Evolutionary conservation across 1,140 invertebrate species (phyloP), one percentile per base, ranked within the genome.

Genomic region (Helicoverpa zea): DNA sequence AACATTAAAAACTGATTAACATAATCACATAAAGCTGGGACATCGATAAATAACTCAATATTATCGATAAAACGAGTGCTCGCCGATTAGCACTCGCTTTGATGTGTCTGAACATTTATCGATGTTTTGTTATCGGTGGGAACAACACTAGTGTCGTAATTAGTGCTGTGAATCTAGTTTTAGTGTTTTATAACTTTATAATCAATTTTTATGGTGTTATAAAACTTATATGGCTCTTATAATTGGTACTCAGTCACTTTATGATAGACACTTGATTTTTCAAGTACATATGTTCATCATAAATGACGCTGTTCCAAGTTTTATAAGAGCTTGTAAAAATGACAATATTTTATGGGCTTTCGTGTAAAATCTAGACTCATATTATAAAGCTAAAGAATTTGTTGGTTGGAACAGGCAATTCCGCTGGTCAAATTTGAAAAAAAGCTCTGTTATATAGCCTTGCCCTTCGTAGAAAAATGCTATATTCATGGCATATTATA

Each of bases 61-160:
- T 49, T 68, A 68, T 68, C 64, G 64, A 68, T 49, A 68, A 68
- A 49, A 12, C 43, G 18, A 58, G 56, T 58, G 56, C 18, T 58
- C 9, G 18, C 56, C 35, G 35, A 43, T 43, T 43, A 58, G 56
- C 13, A 9, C 43, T 47, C 64, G 11, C 63, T 49, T 68, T 23
- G 2, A 49, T 68, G 10, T 66, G n/a, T 59, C 58, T 68, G 64
- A n/a, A 49, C 64, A 68, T 68, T 43, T 68, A 43, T 43, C 35
- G 35, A 43, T 43, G 35, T 43, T 68, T 68, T 10, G 14, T 4
- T 58, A 68, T 68, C 64, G 64, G 49, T 49, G 43, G 14, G 64
- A 18, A 49, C 64, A 68, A 13, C 64, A 68, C 64, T 68, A 68
- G 64, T 68, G 7, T 11, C 56, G n/a, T 68, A 68, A 68, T 68